These are phyloP conservation scores for Pyrocoelia pectoralis DNA, from an alignment of 2,888 invertebrate species.

Conservation along the genomic window DNA sequence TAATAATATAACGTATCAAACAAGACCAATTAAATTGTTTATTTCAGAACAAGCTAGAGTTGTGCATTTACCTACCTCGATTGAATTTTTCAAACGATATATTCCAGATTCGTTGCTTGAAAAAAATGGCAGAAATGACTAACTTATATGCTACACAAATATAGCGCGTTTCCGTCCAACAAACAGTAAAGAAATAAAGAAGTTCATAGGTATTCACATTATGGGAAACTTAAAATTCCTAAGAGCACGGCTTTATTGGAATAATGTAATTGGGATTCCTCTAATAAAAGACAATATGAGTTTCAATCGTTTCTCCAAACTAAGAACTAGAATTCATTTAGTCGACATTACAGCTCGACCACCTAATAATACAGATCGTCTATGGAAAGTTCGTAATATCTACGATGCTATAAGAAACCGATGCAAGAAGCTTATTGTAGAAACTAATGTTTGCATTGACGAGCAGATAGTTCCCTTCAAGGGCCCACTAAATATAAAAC, in stretches of 20 bases:
- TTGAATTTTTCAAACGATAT: neutral
- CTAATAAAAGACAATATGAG: constrained; percentile 6
- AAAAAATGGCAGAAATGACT: neutral
- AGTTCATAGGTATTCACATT: constrained; percentile 13
- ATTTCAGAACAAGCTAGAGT: too few species aligned
- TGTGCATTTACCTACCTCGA: neutral
- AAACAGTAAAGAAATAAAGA: constrained; percentile 1
- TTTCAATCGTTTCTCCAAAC: constrained; percentile 6
- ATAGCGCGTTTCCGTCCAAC: neutral
- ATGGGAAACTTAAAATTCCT: constrained; percentile 17
- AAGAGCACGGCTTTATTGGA: neutral
- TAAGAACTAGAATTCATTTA: neutral
- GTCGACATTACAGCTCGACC: constrained; percentile 3
- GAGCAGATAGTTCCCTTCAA: constrained; percentile 13
- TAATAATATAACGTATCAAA: neutral
- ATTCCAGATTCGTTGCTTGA: too few species aligned
- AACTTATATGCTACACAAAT: too few species aligned
- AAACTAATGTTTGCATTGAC: constrained; percentile 11
- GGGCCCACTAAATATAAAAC: constrained; percentile 14
- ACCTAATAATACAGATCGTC: constrained; percentile 5
- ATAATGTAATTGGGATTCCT: neutral
- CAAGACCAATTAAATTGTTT: too few species aligned
- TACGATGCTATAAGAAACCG: constrained; percentile 12
- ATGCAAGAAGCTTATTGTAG: neutral
- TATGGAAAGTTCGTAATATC: constrained; percentile 11